These are phyloP conservation scores for Meiosimyza platycephala DNA, from an alignment of 2,888 invertebrate species.

Conservation along the genomic window DNA sequence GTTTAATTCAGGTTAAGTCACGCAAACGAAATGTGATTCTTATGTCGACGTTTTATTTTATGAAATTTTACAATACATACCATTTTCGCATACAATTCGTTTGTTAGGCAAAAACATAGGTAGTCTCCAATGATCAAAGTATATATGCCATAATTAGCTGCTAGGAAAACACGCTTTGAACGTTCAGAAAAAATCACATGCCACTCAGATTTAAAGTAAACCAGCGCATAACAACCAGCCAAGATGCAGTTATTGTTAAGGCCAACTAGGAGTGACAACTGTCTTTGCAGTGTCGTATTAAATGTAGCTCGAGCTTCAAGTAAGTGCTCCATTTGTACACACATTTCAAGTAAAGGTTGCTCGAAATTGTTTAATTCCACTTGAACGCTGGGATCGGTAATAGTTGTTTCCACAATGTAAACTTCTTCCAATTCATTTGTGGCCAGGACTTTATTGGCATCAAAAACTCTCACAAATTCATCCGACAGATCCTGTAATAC, in stretches of 20 bases:
- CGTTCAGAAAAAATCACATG: constrained; percentile 52
- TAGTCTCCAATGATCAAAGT: constrained; percentile 59
- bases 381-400: neutral
- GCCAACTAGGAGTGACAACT: constrained; percentile 49
- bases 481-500: constrained; percentile 44
- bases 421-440: constrained; percentile 23
- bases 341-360: constrained; percentile 36
- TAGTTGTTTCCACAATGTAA: constrained; percentile 20
- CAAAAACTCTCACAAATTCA: constrained; percentile 40
- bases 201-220: constrained; percentile 56
- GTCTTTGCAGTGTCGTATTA: constrained; percentile 48
- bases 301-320: constrained; percentile 38
- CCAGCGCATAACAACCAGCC: constrained; percentile 51
- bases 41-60: too few species aligned
- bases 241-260: constrained; percentile 59
- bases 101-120: constrained; percentile 49
- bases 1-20: too few species aligned
- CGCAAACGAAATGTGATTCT: too few species aligned
- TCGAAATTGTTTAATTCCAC: neutral
- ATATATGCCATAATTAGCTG: constrained; percentile 54
- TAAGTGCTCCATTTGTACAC: constrained; percentile 45
- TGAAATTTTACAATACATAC: constrained; percentile 49
- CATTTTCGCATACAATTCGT: constrained; percentile 46
- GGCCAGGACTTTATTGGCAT: neutral
- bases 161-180: constrained; percentile 55